A percentile compares a stretch with the other conserved stretches of the same genome.
These are phyloP conservation scores for Heterohyrax brucei DNA, from an alignment of 2,797 vertebrate species.

Conservation along the genomic window DNA sequence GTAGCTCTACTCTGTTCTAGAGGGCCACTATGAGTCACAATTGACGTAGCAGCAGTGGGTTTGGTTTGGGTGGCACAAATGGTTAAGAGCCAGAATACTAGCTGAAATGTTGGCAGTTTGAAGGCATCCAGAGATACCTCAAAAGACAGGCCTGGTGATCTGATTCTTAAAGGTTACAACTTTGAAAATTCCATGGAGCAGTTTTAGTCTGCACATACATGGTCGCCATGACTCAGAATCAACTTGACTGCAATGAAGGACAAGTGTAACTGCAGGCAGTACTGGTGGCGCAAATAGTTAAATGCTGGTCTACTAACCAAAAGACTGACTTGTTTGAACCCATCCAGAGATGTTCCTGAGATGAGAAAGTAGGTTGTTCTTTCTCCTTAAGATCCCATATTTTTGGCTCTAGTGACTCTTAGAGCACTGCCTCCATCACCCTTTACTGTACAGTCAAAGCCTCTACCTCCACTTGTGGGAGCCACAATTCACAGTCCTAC, in stretches of 20 bases:
- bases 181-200: background rate
- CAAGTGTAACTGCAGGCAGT: background rate
- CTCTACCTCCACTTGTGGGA: fast-evolving
- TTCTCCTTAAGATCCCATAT: background rate
- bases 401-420: background rate
- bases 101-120: background rate
- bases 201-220: background rate
- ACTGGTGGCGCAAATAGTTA: background rate
- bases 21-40: no score
- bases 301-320: background rate
- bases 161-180: background rate
- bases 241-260: background rate
- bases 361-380: background rate
- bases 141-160: no score
- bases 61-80: background rate
- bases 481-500: background rate
- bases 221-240: background rate
- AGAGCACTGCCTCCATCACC: background rate
- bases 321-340: background rate
- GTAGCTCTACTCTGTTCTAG: no score
- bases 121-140: background rate
- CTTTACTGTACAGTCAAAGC: background rate
- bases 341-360: background rate
- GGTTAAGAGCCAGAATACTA: background rate
- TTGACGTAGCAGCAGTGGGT: no score